A percentile compares a stretch with the other conserved stretches of the same genome.
Conservation (phyloP, 2,113 vertebrate species). For the Elephas maximus region DNA sequence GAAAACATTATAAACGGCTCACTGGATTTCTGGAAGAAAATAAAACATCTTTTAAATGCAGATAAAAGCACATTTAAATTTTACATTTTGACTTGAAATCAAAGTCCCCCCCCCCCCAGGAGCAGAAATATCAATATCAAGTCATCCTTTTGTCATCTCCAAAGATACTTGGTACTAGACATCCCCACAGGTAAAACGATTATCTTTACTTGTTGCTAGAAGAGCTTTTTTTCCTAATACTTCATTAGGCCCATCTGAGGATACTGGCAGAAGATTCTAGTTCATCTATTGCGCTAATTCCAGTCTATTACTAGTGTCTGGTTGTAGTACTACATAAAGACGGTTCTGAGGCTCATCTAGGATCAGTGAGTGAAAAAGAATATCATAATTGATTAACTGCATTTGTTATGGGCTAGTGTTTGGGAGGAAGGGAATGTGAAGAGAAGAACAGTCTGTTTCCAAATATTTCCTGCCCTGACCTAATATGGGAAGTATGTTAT, state of each 20-base stretch:
- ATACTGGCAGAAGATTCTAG: neutral
- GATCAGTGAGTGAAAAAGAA: neutral
- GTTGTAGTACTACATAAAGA: neutral
- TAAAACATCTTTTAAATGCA: constrained; percentile 51
- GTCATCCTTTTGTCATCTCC: neutral
- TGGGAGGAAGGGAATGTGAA: neutral
- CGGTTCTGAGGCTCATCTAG: constrained; percentile 17
- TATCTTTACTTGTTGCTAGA: neutral
- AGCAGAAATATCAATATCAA: neutral
- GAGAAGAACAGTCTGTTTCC: neutral
- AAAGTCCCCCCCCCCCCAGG: neutral
- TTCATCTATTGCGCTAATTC: neutral
- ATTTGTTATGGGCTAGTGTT: neutral
- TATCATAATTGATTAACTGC: neutral
- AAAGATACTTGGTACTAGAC: constrained; percentile 1
- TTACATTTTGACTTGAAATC: constrained; percentile 17
- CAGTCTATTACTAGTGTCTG: neutral
- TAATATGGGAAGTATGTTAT: neutral
- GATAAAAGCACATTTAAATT: constrained; percentile 7
- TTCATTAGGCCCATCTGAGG: neutral
- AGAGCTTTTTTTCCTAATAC: neutral
- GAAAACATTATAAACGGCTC: constrained; percentile 55
- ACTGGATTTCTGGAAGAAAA: constrained; percentile 76
- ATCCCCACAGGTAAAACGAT: neutral
- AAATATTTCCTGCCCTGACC: neutral